Conservation (phyloP, 2,888 invertebrate species). For the Drosophila fungiperda region DNA sequence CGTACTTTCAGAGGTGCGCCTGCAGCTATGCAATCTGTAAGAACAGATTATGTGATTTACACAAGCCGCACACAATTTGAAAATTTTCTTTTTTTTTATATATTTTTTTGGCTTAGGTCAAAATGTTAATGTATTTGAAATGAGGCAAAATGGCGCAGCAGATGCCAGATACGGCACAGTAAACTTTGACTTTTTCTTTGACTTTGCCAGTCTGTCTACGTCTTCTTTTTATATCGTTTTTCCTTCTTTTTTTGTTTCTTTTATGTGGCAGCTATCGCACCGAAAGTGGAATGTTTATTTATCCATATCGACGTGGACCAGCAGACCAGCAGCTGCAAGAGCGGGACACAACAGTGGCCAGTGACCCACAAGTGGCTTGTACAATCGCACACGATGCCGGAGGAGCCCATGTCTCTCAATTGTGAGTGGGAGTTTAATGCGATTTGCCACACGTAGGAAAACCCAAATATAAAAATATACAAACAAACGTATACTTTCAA, state of each 20-base stretch:
- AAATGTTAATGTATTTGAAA: constrained; percentile 80
- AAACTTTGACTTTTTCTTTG: constrained; percentile 52
- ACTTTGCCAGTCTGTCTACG: constrained; percentile 4
- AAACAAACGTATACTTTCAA: not conserved
- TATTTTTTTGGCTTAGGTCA: constrained; percentile 63
- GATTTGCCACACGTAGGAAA: constrained; percentile 65
- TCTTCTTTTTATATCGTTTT: constrained; percentile 10
- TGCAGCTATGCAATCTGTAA: constrained; percentile 61
- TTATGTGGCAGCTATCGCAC: constrained; percentile 9
- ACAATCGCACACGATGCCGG: constrained; percentile 42
- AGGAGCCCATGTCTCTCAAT: constrained; percentile 3
- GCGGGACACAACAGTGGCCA: constrained; percentile 19
- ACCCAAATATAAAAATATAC: not conserved
- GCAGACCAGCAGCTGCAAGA: constrained; percentile 16
- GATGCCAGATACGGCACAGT: constrained; percentile 55
- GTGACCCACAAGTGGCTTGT: constrained; percentile 60
- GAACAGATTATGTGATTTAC: constrained; percentile 47
- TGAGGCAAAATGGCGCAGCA: constrained; percentile 54
- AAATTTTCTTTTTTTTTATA: constrained; percentile 28
- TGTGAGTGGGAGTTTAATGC: constrained; percentile 50
- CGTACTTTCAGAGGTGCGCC: constrained; percentile 29
- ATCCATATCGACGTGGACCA: constrained; percentile 65
- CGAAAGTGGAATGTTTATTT: constrained; percentile 66
- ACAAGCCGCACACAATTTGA: constrained; percentile 60
- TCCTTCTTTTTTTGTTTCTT: constrained; percentile 9